Evolutionary conservation across 2,113 vertebrate species (phyloP).

Genomic region (Scomber scombrus): DNA sequence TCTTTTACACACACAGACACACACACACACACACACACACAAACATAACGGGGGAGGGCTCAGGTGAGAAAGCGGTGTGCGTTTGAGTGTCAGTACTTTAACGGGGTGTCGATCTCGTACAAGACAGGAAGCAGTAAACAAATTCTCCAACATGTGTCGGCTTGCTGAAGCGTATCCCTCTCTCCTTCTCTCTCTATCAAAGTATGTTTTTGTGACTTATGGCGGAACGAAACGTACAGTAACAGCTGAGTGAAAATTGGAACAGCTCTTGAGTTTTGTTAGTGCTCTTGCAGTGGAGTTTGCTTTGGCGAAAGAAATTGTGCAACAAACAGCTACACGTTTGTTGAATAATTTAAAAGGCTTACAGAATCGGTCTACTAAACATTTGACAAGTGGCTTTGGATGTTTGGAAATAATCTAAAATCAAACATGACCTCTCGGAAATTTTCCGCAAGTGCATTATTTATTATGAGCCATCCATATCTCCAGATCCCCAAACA

Average conservation of each 20-base stretch:
- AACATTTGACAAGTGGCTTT: neutral
- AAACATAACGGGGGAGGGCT: conserved; percentile 4
- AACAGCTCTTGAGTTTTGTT: conserved; percentile 11
- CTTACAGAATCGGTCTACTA: neutral
- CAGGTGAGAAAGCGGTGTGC: conserved; percentile 49
- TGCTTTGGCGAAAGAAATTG: conserved; percentile 23
- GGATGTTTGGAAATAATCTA: neutral
- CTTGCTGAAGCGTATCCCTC: conserved; percentile 59
- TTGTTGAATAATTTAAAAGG: neutral
- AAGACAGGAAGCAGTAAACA: conserved; percentile 77
- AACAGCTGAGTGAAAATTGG: conserved; percentile 38
- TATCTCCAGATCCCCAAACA: neutral
- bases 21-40: neutral
- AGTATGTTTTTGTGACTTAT: conserved; percentile 50
- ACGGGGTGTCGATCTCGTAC: conserved; percentile 71
- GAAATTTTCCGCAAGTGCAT: neutral
- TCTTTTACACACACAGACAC: conserved; percentile 1
- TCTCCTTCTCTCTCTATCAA: conserved; percentile 32
- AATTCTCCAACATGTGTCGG: conserved; percentile 74
- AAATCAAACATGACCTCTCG: conserved; percentile 6
- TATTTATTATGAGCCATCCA: too few relatives aligned
- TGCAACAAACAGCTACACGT: neutral
- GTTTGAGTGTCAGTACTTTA: conserved; percentile 57
- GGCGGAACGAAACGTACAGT: conserved; percentile 24
- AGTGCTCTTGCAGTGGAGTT: conserved; percentile 15